A percentile compares a stretch with the other conserved stretches of the same genome.
Evolutionary conservation across 2,888 invertebrate species (phyloP).

Genomic region (Thymelicus sylvestris): DNA sequence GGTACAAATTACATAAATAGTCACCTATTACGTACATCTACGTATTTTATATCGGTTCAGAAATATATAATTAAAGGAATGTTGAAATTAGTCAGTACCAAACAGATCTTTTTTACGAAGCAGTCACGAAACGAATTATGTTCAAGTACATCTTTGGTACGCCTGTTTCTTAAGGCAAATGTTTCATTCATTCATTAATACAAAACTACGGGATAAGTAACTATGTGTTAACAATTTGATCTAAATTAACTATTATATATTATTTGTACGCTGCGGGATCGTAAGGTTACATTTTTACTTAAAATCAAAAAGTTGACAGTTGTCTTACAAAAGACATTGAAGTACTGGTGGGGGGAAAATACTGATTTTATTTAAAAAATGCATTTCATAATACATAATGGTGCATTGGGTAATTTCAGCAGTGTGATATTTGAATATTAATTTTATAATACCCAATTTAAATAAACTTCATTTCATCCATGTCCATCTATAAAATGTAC

Average conservation of each 20-base stretch:
- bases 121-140: constrained; percentile 1
- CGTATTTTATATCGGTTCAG: background rate
- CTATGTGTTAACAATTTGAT: constrained; percentile 20
- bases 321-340: background rate
- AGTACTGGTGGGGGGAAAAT: background rate
- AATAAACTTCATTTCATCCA: too few relatives aligned
- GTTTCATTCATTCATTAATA: constrained; percentile 9
- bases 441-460: too few relatives aligned
- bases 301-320: too few relatives aligned
- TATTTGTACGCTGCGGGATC: constrained; percentile 5
- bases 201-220: constrained; percentile 6
- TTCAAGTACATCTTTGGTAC: constrained; percentile 27
- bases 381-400: background rate
- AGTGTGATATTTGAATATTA: background rate
- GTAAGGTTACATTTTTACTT: background rate
- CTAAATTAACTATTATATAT: constrained; percentile 18
- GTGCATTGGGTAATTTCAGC: background rate
- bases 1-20: background rate
- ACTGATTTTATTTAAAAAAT: background rate
- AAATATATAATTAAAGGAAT: background rate
- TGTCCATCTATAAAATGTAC: too few relatives aligned
- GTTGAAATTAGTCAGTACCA: background rate
- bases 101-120: constrained; percentile 25
- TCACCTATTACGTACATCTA: too few relatives aligned
- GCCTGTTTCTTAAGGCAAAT: constrained; percentile 9